Base-by-base conservation (phyloP, 2,113 vertebrate species). In the Panthera leo region DNA sequence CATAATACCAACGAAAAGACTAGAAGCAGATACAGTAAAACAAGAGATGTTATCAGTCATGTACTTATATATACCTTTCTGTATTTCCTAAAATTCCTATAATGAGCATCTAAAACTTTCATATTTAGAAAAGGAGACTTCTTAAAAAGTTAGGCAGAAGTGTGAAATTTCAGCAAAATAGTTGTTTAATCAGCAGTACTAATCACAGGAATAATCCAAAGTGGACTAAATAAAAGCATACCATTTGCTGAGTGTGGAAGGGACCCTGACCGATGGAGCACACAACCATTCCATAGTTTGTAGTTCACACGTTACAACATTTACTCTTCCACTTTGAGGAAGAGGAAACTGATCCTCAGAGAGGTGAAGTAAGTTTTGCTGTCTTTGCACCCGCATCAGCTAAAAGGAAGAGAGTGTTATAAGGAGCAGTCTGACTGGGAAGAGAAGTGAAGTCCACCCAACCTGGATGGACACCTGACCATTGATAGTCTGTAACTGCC, bases 101-200 rank as follows among this genome's bases (percentile, higher is more conserved):
- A 85, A 65, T 84, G 51, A 96, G 14, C 48, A 39, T 63, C 23
- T 68, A 61, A 92, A 93, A 39, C 36, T 93, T 95, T 12, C 48
- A 80, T 73, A 45, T 45, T 45, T 45, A 45, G 67, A 29, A 73
- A 65, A 61, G 7, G 53, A 87, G 31, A 36, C 55, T 87, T 82
- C 82, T 51, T 63, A 34, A 53, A 88, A 79, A 42, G 55, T 82
- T 51, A 48, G 7, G 21, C 61, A 8, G 51, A 55, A 76, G 55
- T 93, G 65, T 87, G 45, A 88, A 87, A 83, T 90, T 95, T 94
- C 29, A 84, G 58, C 68, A 78, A 70, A 87, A 45, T 19, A 53
- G 4, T 90, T 82, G 63, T 51, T 83, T 65, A 45, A 36, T 78
- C 53, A 89, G 23, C 18, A 45, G 25, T 75, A 9, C 83, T 61